These are phyloP conservation scores for Pediacus dermestoides DNA, from an alignment of 2,888 invertebrate species.

Conservation along the genomic window DNA sequence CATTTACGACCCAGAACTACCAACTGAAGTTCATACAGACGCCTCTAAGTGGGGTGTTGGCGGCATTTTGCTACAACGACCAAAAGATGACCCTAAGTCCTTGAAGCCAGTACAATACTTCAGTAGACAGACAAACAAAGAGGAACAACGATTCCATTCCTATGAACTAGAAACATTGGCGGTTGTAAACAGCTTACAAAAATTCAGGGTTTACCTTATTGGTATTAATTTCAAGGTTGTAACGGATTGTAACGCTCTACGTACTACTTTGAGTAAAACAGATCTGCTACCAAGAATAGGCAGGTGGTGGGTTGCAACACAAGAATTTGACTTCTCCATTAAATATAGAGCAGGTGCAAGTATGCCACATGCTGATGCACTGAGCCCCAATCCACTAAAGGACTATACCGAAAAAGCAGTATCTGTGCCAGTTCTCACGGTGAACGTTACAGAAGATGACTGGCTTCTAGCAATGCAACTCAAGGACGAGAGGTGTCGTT, in stretches of 20 bases:
- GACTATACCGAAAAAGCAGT: not conserved
- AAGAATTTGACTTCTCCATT: constrained; percentile 36
- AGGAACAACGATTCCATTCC: constrained; percentile 20
- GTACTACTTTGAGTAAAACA: constrained; percentile 23
- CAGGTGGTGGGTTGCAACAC: constrained; percentile 35
- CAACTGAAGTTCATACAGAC: constrained; percentile 18
- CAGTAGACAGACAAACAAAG: constrained; percentile 9
- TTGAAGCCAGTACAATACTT: constrained; percentile 7
- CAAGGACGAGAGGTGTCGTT: constrained; percentile 11
- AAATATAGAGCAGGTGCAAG: constrained; percentile 30
- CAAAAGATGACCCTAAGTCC: constrained; percentile 1
- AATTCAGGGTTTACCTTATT: constrained; percentile 18
- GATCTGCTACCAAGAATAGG: constrained; percentile 34
- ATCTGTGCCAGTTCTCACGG: not conserved
- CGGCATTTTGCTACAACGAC: constrained; percentile 14
- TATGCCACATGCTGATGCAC: constrained; percentile 36
- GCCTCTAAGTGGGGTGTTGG: constrained; percentile 17
- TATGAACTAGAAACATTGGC: constrained; percentile 21
- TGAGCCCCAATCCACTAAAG: constrained; percentile 27
- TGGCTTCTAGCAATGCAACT: constrained; percentile 23
- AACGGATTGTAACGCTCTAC: constrained; percentile 29
- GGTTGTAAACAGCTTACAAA: constrained; percentile 17
- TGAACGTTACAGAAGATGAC: constrained; percentile 16
- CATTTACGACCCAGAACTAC: constrained; percentile 12
- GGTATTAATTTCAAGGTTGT: constrained; percentile 17